Conservation (phyloP, 2,113 vertebrate species). For the Elanoides forficatus region DNA sequence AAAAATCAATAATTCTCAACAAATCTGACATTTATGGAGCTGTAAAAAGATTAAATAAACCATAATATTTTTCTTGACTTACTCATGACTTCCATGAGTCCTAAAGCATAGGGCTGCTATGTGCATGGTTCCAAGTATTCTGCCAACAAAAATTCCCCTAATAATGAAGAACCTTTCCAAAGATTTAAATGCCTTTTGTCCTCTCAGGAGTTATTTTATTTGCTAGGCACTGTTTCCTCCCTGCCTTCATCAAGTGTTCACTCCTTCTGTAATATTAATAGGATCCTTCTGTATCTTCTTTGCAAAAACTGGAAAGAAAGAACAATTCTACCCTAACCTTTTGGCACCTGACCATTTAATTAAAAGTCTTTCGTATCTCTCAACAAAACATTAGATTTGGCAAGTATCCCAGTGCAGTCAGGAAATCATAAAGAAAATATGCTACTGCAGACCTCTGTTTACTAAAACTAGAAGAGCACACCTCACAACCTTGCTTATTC, state of each 20-base stretch:
- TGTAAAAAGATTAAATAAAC: conserved; percentile 28
- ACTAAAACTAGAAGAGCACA: not conserved
- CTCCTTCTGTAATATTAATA: not conserved
- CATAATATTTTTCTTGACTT: not conserved
- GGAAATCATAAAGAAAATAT: conserved; percentile 1
- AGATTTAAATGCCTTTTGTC: not conserved
- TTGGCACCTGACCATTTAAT: not conserved
- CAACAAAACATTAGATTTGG: conserved; percentile 6
- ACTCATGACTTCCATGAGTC: not conserved
- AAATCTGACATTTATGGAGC: not conserved
- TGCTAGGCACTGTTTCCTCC: not conserved
- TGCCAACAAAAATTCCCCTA: not conserved
- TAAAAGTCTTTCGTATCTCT: not conserved
- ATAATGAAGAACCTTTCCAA: not conserved
- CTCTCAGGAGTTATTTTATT: not conserved
- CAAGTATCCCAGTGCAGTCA: not conserved
- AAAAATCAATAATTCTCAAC: not conserved
- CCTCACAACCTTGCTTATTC: not conserved
- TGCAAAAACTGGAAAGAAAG: not conserved
- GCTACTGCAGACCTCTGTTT: not conserved
- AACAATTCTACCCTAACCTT: not conserved
- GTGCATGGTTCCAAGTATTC: not conserved
- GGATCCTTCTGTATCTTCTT: not conserved
- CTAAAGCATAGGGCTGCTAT: not conserved
- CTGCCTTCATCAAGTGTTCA: not conserved